Evolutionary conservation across 2,888 invertebrate species (phyloP).

Genomic region (Baronia brevicornis): DNA sequence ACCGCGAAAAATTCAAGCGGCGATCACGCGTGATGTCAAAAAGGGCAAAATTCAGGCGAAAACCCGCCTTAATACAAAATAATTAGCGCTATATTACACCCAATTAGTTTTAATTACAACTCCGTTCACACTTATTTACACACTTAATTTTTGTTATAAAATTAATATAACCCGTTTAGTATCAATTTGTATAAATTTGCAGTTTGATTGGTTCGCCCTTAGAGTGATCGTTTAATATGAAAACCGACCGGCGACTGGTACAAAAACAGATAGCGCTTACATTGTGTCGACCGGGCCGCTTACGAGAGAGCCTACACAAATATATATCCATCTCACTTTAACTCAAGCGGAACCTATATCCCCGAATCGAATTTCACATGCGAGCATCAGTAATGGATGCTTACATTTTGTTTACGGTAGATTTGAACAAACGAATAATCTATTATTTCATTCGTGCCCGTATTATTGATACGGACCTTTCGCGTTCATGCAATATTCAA

Average conservation of each 20-base stretch:
- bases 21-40: conserved; percentile 39
- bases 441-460: conserved; percentile 75
- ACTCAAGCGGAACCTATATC: conserved; percentile 22
- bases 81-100: conserved; percentile 68
- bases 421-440: conserved; percentile 75
- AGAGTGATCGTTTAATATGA: conserved; percentile 73
- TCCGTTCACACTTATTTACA: conserved; percentile 72
- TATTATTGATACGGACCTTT: conserved; percentile 71
- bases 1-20: conserved; percentile 28
- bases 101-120: conserved; percentile 73
- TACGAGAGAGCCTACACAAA: conserved; percentile 23
- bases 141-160: conserved; percentile 76
- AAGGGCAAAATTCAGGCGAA: conserved; percentile 57
- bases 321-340: conserved; percentile 39
- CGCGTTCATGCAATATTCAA: conserved; percentile 66
- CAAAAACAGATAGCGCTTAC: conserved; percentile 62
- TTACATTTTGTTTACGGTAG: conserved; percentile 73
- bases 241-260: conserved; percentile 68
- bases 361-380: conserved; percentile 30
- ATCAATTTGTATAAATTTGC: conserved; percentile 75
- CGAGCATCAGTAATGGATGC: conserved; percentile 66
- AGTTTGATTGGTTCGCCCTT: conserved; percentile 74
- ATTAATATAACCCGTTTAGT: conserved; percentile 76
- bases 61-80: conserved; percentile 64
- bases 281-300: conserved; percentile 24